Conservation (phyloP, 2,113 vertebrate genomes). For the Bettongia penicillata region DNA sequence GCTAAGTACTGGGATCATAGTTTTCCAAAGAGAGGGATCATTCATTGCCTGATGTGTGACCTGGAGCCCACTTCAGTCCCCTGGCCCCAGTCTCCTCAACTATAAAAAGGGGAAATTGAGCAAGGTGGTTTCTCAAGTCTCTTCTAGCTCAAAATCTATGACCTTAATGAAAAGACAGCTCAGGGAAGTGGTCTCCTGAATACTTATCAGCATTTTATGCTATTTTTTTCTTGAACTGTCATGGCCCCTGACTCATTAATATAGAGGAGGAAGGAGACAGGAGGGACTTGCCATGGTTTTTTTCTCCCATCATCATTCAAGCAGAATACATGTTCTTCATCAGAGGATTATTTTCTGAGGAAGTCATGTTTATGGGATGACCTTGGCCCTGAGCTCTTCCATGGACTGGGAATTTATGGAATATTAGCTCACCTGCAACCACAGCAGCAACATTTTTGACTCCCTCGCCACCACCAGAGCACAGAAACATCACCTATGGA, state of each 20-base stretch:
- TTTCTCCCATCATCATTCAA: background rate
- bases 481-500: background rate
- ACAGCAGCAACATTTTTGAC: background rate
- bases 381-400: background rate
- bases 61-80: background rate
- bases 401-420: background rate
- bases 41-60: background rate
- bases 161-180: background rate
- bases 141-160: background rate
- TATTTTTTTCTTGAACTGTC: background rate
- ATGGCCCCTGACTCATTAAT: background rate
- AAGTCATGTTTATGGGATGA: background rate
- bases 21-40: background rate
- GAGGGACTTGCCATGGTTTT: background rate
- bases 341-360: background rate
- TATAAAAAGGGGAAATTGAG: background rate
- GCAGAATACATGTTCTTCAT: background rate
- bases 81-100: background rate
- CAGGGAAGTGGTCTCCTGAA: background rate
- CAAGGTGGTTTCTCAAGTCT: background rate
- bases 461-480: background rate
- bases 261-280: background rate
- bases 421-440: background rate
- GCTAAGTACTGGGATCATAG: background rate
- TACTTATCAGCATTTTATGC: background rate